Conservation (phyloP, 2,113 vertebrate genomes). For the Martes martes region DNA sequence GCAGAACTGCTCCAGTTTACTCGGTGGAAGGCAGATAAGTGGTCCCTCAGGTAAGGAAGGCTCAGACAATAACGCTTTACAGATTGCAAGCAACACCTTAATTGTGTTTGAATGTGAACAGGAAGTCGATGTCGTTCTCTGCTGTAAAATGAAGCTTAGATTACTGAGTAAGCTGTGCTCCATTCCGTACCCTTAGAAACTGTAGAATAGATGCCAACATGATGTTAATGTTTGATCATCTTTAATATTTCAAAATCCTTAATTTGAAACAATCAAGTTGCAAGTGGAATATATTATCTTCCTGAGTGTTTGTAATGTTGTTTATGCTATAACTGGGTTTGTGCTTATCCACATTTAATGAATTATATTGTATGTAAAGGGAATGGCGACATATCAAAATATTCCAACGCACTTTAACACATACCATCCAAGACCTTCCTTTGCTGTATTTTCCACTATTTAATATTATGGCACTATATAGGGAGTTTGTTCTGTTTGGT, state of each 20-base stretch:
- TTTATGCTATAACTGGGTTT: not conserved
- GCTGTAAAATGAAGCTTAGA: not conserved
- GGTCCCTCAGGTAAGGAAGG: slow-evolving; percentile 25
- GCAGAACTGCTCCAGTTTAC: not conserved
- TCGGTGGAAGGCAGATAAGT: not conserved
- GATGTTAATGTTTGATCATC: slow-evolving; percentile 51
- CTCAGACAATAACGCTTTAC: slow-evolving; percentile 8
- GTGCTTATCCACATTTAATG: not conserved
- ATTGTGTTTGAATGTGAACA: not conserved
- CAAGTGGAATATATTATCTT: not conserved
- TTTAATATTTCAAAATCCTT: slow-evolving; percentile 66
- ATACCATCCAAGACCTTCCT: not conserved
- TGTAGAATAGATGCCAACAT: not conserved
- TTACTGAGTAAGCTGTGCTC: not conserved
- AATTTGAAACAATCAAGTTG: slow-evolving; percentile 51
- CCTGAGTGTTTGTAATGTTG: not conserved
- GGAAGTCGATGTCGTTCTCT: not conserved
- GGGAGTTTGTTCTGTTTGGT: not conserved
- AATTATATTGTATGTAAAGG: not conserved
- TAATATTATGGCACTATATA: not conserved
- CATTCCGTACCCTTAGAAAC: slow-evolving; percentile 2
- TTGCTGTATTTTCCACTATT: not conserved
- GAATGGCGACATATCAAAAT: not conserved
- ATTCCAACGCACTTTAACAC: not conserved
- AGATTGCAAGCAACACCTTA: slow-evolving; percentile 11